Percentiles rank a stretch among this genome's conserved stretches.
These are phyloP conservation scores for Trichonephila inaurata DNA, from an alignment of 1,140 invertebrate species.

Conservation along the genomic window DNA sequence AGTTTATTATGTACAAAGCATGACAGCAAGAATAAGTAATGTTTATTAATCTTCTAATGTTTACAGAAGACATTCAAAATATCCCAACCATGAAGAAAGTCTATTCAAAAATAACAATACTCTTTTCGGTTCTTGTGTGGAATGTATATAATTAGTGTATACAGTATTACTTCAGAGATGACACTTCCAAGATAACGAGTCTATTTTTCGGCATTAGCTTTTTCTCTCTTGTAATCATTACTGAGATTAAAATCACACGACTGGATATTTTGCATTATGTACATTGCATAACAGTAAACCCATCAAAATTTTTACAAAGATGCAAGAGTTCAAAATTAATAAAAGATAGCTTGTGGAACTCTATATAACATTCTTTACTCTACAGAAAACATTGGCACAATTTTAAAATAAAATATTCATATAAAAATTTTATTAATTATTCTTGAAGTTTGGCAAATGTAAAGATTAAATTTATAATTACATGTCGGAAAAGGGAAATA, in stretches of 20 bases:
- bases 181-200: background rate
- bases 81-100: slow-evolving; percentile 1
- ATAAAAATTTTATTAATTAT: background rate
- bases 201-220: no score
- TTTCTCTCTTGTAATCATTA: background rate
- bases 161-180: background rate
- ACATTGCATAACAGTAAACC: no score
- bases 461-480: background rate
- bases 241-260: background rate
- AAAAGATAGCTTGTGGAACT: no score
- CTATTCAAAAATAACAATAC: slow-evolving; percentile 37
- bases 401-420: background rate
- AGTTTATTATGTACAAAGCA: slow-evolving; percentile 52
- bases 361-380: no score
- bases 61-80: background rate
- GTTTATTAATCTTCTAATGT: background rate
- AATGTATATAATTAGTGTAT: slow-evolving; percentile 8
- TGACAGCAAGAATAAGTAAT: slow-evolving; percentile 49
- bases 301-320: no score
- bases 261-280: no score
- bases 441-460: background rate
- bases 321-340: no score
- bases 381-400: background rate
- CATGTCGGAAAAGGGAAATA: background rate
- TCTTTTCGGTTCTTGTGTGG: background rate